Evolutionary conservation across 2,113 vertebrate genomes (phyloP).

Genomic region (Gallinago undulata): DNA sequence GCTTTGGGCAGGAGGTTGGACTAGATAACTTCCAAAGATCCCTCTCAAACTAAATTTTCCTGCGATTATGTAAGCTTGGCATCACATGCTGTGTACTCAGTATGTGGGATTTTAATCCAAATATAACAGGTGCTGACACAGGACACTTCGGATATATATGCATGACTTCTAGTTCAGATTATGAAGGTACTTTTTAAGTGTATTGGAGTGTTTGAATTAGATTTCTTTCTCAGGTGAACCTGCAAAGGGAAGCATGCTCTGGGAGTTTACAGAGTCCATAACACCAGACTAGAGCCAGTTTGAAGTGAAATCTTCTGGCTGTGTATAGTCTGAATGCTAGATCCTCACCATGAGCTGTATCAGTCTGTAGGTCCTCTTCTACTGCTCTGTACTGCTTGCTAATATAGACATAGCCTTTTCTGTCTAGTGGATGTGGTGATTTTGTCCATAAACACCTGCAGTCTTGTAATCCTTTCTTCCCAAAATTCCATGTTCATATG

Average conservation of each 20-base stretch:
- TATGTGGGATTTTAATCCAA: neutral
- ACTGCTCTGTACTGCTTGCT: neutral
- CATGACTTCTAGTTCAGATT: neutral
- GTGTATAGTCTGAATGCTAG: neutral
- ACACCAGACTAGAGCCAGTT: neutral
- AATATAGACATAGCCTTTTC: neutral
- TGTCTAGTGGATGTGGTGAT: neutral
- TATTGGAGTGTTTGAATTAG: neutral
- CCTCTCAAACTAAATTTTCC: neutral
- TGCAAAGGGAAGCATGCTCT: neutral
- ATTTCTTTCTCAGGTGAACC: neutral
- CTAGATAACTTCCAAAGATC: neutral
- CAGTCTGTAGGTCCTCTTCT: neutral
- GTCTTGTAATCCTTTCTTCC: neutral
- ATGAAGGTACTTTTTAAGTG: neutral
- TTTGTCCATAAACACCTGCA: neutral
- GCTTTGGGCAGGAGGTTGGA: neutral
- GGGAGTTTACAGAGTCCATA: neutral
- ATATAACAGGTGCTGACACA: neutral
- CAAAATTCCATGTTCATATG: neutral
- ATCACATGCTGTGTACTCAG: neutral
- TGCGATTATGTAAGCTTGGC: neutral
- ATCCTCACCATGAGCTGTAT: neutral
- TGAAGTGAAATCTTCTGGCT: neutral
- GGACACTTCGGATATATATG: neutral